Evolutionary conservation across 1,140 invertebrate genomes (phyloP).

Genomic region (Brachionus paranguensis): DNA sequence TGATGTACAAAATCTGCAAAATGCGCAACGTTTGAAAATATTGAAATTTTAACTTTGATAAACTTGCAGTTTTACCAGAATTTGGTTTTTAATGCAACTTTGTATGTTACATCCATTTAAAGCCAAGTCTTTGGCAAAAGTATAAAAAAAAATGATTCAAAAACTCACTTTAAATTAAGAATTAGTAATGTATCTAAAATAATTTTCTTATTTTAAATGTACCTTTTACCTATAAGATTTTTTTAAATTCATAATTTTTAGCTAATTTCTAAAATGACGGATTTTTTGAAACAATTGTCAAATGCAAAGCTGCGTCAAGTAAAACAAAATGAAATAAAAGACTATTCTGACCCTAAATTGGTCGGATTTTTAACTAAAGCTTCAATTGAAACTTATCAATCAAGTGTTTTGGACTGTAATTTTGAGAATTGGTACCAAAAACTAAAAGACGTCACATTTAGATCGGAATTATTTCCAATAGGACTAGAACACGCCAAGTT

Average conservation of each 20-base stretch:
- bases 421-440: constrained; percentile 46
- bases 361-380: constrained; percentile 44
- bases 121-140: not conserved
- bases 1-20: no score
- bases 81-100: no score
- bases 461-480: constrained; percentile 44
- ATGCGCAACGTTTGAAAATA: no score
- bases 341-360: constrained; percentile 46
- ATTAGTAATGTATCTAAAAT: no score
- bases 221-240: not conserved
- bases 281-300: not conserved
- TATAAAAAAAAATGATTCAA: no score
- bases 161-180: no score
- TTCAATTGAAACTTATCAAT: constrained; percentile 45
- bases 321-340: constrained; percentile 43
- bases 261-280: not conserved
- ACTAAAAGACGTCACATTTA: constrained; percentile 46
- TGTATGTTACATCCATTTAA: no score
- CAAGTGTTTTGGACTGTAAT: constrained; percentile 46
- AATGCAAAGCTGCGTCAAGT: not conserved
- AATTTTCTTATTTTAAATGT: no score
- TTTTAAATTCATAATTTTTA: no score
- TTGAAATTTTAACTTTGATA: no score
- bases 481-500: constrained; percentile 44
- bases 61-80: no score